Percentiles rank a stretch among this genome's conserved stretches.
phyloP scores from a whole-genome alignment of 2,113 vertebrate genomes.

The Stegastes partitus region DNA sequence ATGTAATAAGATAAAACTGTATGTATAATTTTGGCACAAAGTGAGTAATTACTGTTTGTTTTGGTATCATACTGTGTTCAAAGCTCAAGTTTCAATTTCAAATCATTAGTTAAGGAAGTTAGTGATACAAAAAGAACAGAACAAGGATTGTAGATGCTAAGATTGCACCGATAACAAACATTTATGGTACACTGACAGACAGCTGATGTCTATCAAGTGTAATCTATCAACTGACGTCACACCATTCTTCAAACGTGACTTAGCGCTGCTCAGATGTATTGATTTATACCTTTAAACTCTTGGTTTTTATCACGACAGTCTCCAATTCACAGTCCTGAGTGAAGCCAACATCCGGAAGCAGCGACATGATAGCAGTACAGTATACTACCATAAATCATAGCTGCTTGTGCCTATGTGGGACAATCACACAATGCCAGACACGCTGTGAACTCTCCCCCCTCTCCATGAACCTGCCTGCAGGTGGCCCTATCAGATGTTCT shows the following conservation, averaged over 20 bases:
- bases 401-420: constrained; percentile 42
- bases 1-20: not conserved
- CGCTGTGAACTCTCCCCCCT: constrained; percentile 56
- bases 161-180: not conserved
- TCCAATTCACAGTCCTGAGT: constrained; percentile 13
- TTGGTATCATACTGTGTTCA: not conserved
- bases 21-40: not conserved
- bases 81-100: too few relatives aligned
- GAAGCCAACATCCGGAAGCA: constrained; percentile 43
- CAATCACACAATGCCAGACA: constrained; percentile 59
- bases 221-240: not conserved
- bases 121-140: not conserved
- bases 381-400: constrained; percentile 64
- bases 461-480: constrained; percentile 67
- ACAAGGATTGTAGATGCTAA: not conserved
- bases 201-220: not conserved
- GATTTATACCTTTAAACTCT: not conserved
- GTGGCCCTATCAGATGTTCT: constrained; percentile 77
- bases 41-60: not conserved
- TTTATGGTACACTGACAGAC: not conserved
- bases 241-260: constrained; percentile 10
- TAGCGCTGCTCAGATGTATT: constrained; percentile 1
- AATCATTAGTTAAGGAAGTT: too few relatives aligned
- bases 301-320: not conserved
- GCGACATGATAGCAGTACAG: constrained; percentile 52